Percentiles rank a stretch among this genome's conserved stretches.
phyloP scores from a whole-genome alignment of 2,888 invertebrate species.

The Synergus japonicus region DNA sequence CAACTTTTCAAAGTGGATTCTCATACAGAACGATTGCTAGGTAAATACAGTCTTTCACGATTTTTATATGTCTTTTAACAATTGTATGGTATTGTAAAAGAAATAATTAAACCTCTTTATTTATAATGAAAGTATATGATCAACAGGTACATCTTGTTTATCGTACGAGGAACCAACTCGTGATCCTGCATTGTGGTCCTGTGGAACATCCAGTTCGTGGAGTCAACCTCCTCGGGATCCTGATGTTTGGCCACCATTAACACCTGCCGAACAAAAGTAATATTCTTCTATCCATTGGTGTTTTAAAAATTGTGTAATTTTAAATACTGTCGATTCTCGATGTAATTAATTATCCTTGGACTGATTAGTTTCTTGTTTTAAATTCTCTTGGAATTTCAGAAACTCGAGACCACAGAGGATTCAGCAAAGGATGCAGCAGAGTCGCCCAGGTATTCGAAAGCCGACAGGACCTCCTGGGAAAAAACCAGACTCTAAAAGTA shows the following conservation, averaged over 20 bases:
- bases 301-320: neutral
- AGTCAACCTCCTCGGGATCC: slow-evolving; percentile 83
- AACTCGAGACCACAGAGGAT: slow-evolving; percentile 72
- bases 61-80: slow-evolving; percentile 24
- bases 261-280: slow-evolving; percentile 86
- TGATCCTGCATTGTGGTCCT: slow-evolving; percentile 90
- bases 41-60: slow-evolving; percentile 55
- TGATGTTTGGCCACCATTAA: slow-evolving; percentile 93
- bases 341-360: too few relatives aligned
- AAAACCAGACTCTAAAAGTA: slow-evolving; percentile 75
- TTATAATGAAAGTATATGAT: slow-evolving; percentile 11
- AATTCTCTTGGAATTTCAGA: slow-evolving; percentile 54
- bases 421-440: slow-evolving; percentile 69
- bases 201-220: slow-evolving; percentile 80
- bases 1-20: slow-evolving; percentile 87
- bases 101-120: too few relatives aligned
- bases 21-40: slow-evolving; percentile 78
- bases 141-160: slow-evolving; percentile 71
- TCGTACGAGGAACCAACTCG: slow-evolving; percentile 82
- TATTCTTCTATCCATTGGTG: slow-evolving; percentile 8
- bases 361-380: neutral
- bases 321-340: too few relatives aligned
- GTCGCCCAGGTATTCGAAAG: slow-evolving; percentile 70
- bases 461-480: slow-evolving; percentile 70
- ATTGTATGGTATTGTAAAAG: neutral